Evolutionary conservation across 37 sponge, comb jelly and placozoan genomes (phyloP).

Genomic region (Ianthella basta): DNA sequence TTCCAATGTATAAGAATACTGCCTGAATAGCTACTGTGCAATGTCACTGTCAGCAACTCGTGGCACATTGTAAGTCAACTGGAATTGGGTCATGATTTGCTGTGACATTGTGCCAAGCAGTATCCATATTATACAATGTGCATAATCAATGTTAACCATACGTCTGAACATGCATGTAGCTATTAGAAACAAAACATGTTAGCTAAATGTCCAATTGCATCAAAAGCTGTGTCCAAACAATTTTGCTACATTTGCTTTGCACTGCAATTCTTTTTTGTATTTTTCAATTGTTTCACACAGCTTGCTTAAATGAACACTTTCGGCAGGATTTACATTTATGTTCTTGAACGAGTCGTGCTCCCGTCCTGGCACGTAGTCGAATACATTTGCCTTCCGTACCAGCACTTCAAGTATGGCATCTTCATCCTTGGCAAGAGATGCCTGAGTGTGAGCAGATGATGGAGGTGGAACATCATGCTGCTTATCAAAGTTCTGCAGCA

Average conservation of each 20-base stretch:
- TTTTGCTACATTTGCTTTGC: conserved; percentile 6
- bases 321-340: not conserved
- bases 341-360: not conserved
- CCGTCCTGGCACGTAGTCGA: conserved; percentile 1
- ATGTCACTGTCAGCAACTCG: no score
- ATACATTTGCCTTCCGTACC: not conserved
- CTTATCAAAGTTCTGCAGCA: conserved; percentile 37
- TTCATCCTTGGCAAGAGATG: conserved; percentile 1
- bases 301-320: not conserved
- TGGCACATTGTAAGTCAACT: no score
- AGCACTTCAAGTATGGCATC: not conserved
- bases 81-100: no score
- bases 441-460: conserved; percentile 4
- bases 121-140: no score
- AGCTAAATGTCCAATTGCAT: no score
- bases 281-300: not conserved
- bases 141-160: no score
- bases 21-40: no score
- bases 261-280: not conserved
- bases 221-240: not conserved
- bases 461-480: not conserved
- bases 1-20: no score
- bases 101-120: no score
- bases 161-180: no score
- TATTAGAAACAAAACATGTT: no score